Evolutionary conservation across 2,888 invertebrate genomes (phyloP), one percentile per base, ranked within the genome.

Genomic region (Phyllotreta striolata): DNA sequence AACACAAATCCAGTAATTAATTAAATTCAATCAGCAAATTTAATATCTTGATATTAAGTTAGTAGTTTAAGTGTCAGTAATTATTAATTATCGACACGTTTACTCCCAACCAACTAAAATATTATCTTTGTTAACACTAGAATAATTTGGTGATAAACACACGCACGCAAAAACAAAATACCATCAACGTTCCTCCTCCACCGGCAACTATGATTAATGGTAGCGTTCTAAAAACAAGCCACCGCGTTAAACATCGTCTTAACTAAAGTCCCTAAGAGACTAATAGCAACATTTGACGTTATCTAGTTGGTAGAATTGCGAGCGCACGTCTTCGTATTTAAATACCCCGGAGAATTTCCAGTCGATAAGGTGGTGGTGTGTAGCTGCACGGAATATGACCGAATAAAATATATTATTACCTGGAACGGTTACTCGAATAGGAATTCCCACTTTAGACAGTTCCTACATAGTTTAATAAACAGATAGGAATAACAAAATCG

Each of bases 261-360:
- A 75, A 70, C 72, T 72, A 74, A 74, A 76, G 73, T 76, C 76
- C 77, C 77, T 73, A 73, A 71, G 79, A 79, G 79, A 78, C 76
- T 77, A 77, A 77, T 76, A 76, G 75, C 75, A 76, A 76, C 77
- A 74, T 74, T 77, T 79, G 79, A 79, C 79, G 77, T 79, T 79
- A 80, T 80, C 80, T 71, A 74, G 72, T 72, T 73, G 73, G 75
- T 74, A 74, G 78, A 77, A 77, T 75, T 75, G 77, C 76, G 72
- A 77, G 76, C 75, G 77, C 78, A 78, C 77, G 78, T 78, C 78
- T 79, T 78, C 76, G 77, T 74, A 77, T 79, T 79, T 78, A 78
- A 79, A 79, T 79, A 78, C 79, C 79, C 78, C 62, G 56, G 79
- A 77, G 79, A 77, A 77, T 75, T 76, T 73, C 68, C 71, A 72